Base-by-base conservation (phyloP, 2,888 invertebrate species). In the Neelides folsomi region DNA sequence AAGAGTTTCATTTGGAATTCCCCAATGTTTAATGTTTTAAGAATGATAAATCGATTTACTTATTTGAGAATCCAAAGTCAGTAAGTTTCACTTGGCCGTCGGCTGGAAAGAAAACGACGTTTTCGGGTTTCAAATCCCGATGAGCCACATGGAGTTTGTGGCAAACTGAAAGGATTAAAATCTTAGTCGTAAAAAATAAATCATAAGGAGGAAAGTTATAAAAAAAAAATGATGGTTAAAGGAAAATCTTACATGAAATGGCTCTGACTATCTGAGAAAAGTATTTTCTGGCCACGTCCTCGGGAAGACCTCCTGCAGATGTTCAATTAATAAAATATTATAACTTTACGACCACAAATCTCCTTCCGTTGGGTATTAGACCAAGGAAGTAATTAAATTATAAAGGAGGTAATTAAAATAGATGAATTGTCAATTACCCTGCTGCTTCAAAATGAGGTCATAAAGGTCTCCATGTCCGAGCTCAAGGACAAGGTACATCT, bases 101-200 rank as follows among this genome's bases (percentile, higher is more conserved):
- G 12, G 47, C 42, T 73, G 95, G 92, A 72, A 98, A 98, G 75
- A 97, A 97, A 47, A 99, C 94, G 54, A 98, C 97, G 76, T 99
- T 98, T 73, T 98, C 98, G 12, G 97, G 98, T 74, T 98, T 98
- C 62, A 98, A 77, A 75, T 98, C 98, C 62, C 98, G 79, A 68
- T 86, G 86, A 13, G 86, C 80, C 20, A 86, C 85, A 70, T 85
- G 83, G 59, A 86, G 78, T 74, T 89, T 84, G 76, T 98, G 98
- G 75, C 98, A 98, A 7, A 27, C 27, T 27, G 27, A 7, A 27
- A 27, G 27, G 27, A 27, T 27, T 27, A 27, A 27, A 27, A 71
- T 95, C 3, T 27, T 27, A 27, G 7, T 7, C n/a, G n/a, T 27
- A 3, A 27, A 27, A 27, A 27, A 7, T 27, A 27, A 78, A 50